Base-by-base conservation (phyloP, 1,140 invertebrate species). In the Chionoecetes opilio region DNA sequence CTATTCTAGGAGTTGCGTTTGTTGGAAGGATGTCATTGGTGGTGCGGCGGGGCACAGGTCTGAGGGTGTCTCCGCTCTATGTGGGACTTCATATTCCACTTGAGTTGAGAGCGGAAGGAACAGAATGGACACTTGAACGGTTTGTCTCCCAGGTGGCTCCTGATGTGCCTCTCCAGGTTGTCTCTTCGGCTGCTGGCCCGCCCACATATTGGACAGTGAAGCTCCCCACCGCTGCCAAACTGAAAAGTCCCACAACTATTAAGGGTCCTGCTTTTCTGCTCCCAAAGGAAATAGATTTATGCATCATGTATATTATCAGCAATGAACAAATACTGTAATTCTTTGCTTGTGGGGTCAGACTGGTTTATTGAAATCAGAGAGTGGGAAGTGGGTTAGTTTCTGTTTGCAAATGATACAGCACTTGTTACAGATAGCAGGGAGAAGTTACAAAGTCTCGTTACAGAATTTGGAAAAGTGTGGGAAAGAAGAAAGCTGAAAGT, bases 71-170 rank as follows among this genome's bases (percentile, higher is more conserved):
- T 91, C 31, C 94, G 82, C 38, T 95, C 94, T 32, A 95, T 95
- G 90, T 95, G 94, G 31, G 90, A 95, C 84, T 95, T 95, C 94
- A 95, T 95, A 37, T 95, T 95, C 94, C 94, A 95, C 94, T 95
- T 95, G 37, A 95, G 94, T 53, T 95, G 94, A 14, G 94, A 92
- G 32, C 94, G 90, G 46, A 92, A 95, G n/a, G 90, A 37, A 75
- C 94, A 95, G 90, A 75, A 95, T 29, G 94, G 94, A 31, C 94
- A 95, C 41, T 95, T 92, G 90, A 95, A 95, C 1, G 94, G 94
- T 46, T 95, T 95, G 46, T 95, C 94, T 75, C 90, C 94, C 41
- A 95, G 46, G 82, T 95, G 94, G 41, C 94, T 95, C 11, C 94
- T 82, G 34, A 95, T 95, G 84, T 95, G 94, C 6, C 94, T 46